Evolutionary conservation across 2,888 invertebrate genomes (phyloP).

Genomic region (Lepetodrilus schrolli): DNA sequence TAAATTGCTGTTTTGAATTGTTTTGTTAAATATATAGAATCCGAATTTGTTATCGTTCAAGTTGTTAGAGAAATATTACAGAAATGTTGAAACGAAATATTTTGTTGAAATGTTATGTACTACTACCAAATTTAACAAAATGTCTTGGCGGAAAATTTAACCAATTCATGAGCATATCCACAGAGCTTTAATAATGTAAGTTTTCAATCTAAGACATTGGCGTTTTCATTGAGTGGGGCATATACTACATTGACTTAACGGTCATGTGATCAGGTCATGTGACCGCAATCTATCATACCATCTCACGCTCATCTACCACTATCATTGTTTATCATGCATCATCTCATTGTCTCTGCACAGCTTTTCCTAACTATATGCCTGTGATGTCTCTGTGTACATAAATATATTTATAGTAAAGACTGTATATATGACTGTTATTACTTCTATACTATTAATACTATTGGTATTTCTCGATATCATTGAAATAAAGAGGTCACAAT

Average conservation of each 20-base stretch:
- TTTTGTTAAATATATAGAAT: constrained; percentile 1
- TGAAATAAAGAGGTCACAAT: constrained; percentile 63
- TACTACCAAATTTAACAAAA: too few relatives aligned
- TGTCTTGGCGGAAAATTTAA: constrained; percentile 10
- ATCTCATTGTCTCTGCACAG: constrained; percentile 21
- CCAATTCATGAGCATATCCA: constrained; percentile 4
- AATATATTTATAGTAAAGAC: constrained; percentile 60
- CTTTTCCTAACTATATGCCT: constrained; percentile 43
- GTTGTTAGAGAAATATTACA: too few relatives aligned
- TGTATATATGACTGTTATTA: constrained; percentile 56
- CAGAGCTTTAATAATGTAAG: constrained; percentile 13
- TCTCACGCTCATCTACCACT: constrained; percentile 18
- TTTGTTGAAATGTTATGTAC: too few relatives aligned
- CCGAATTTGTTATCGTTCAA: too few relatives aligned
- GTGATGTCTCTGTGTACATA: constrained; percentile 60
- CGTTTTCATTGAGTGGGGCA: background rate
- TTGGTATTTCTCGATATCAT: constrained; percentile 58
- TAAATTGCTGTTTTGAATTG: background rate
- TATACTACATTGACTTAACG: too few relatives aligned
- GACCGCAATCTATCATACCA: constrained; percentile 30
- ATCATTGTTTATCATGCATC: background rate
- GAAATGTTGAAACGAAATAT: too few relatives aligned
- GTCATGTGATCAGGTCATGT: constrained; percentile 22
- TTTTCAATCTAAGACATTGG: background rate
- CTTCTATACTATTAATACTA: constrained; percentile 60